Conservation (phyloP, 2,797 vertebrate genomes). For the Potorous gilbertii region DNA sequence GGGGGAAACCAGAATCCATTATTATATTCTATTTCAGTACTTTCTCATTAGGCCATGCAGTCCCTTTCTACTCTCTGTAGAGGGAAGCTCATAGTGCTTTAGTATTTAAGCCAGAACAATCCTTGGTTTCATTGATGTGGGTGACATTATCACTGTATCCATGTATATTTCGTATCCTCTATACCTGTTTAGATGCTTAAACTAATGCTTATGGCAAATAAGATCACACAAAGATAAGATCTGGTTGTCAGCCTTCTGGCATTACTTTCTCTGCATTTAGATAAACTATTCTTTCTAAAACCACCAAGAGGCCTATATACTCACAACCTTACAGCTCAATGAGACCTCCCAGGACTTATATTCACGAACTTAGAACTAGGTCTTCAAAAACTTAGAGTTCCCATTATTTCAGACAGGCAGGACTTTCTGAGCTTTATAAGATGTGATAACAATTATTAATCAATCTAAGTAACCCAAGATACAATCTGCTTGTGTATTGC, state of each 20-base stretch:
- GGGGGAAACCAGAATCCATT: background rate
- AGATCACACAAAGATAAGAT: background rate
- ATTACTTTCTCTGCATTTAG: background rate
- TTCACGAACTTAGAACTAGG: background rate
- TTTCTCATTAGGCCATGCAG: background rate
- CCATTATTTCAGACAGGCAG: background rate
- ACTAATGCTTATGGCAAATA: background rate
- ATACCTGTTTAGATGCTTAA: background rate
- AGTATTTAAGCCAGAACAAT: background rate
- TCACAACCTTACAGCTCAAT: background rate
- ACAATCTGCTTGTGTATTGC: background rate
- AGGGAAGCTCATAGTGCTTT: background rate
- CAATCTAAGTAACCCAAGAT: background rate
- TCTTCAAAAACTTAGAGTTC: background rate
- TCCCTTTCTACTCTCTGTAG: background rate
- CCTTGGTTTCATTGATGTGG: background rate
- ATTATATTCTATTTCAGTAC: background rate
- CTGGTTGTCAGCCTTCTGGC: background rate
- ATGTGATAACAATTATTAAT: background rate
- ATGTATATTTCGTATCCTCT: background rate
- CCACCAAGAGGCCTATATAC: background rate
- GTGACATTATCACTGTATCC: background rate
- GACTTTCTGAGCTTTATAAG: background rate
- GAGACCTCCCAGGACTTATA: background rate
- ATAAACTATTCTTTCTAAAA: background rate